These are phyloP conservation scores for Microcebus tavaratra DNA, from an alignment of 2,113 vertebrate species.

Conservation along the genomic window DNA sequence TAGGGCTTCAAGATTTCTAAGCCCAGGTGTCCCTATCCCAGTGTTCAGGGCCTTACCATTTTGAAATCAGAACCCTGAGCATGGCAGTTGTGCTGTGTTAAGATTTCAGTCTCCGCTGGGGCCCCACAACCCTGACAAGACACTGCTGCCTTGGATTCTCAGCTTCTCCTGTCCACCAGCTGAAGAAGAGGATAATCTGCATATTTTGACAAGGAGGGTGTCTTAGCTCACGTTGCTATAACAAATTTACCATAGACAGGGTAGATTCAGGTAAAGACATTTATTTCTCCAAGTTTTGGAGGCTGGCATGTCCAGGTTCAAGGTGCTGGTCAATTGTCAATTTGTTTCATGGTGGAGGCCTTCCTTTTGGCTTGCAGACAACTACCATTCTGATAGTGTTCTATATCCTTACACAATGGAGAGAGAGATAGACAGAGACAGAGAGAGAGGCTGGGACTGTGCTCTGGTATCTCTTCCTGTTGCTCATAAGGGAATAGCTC, in stretches of 20 bases:
- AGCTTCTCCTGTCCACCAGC: neutral
- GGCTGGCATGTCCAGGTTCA: neutral
- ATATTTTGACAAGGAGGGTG: neutral
- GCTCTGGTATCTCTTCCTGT: neutral
- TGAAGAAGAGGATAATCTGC: neutral
- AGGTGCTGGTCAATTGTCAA: rapidly evolving
- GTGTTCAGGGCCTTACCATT: neutral
- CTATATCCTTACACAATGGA: rapidly evolving
- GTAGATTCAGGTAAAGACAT: neutral
- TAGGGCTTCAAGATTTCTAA: neutral
- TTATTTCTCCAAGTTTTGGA: neutral
- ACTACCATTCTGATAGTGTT: neutral
- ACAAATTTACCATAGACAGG: rapidly evolving
- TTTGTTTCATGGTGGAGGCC: rapidly evolving
- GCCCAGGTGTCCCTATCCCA: no score
- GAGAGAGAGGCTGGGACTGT: neutral
- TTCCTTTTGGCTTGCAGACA: rapidly evolving
- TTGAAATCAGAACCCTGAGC: neutral
- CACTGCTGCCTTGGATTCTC: rapidly evolving
- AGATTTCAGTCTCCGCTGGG: neutral
- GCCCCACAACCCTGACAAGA: neutral
- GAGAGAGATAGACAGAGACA: neutral
- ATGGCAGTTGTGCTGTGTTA: neutral
- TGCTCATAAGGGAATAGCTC: no score
- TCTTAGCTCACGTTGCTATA: neutral